Conservation (phyloP, 2,113 vertebrate genomes). For the Grammomys dolichurus region DNA sequence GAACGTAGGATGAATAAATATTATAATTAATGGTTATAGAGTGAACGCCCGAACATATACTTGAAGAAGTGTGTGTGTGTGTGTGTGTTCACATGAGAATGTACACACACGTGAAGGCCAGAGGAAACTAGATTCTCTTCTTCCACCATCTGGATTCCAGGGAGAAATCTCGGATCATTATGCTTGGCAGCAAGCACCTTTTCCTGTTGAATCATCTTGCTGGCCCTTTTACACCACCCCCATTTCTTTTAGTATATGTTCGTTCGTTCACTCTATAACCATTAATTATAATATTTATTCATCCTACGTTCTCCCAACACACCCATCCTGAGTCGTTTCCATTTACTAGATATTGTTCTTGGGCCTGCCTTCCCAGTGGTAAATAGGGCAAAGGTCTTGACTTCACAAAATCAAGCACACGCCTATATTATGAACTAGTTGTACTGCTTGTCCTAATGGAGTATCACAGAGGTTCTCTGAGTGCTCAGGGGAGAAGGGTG, state of each 20-base stretch:
- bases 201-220: not conserved
- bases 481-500: not conserved
- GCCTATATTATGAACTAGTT: not conserved
- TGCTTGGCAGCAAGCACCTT: not conserved
- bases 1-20: too few species aligned
- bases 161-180: not conserved
- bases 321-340: not conserved
- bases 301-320: not conserved
- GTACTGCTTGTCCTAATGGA: not conserved
- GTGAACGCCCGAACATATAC: too few species aligned
- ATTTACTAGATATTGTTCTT: not conserved
- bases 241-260: not conserved
- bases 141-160: not conserved
- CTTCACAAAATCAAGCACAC: conserved; percentile 13
- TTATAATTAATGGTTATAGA: too few species aligned
- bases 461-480: not conserved
- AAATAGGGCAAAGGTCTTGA: conserved; percentile 21
- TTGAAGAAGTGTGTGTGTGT: not conserved
- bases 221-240: not conserved
- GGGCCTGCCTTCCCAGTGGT: not conserved
- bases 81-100: not conserved
- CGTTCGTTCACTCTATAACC: not conserved
- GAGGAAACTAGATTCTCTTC: not conserved
- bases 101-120: not conserved
- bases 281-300: not conserved